Base-by-base conservation (phyloP, 2,888 invertebrate genomes). In the Drosophila hamatofila region DNA sequence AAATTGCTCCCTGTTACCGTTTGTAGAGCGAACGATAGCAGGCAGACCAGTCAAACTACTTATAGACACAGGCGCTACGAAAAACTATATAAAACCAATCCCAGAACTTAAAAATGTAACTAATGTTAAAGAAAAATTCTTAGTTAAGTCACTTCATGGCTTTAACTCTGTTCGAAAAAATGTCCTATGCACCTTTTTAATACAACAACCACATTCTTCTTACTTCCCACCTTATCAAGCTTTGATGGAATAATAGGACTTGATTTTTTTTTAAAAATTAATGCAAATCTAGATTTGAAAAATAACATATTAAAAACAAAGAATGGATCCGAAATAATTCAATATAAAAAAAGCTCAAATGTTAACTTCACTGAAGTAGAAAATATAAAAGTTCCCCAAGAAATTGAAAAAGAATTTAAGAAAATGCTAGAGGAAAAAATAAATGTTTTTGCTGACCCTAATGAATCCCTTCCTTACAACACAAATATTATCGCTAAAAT, bases 61-160 rank as follows among this genome's bases (percentile, higher is more conserved):
- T 2, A 23, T 23, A 42, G 42, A 42, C 6, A 42, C 42, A 23
- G 21, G 21, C 42, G 42, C 42, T 21, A 21, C 42, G 1, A 42
- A 42, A 41, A 42, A 42, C 5, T 42, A 42, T 42, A 42, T 21
- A 42, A 42, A 42, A 42, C 42, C 42, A 42, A 42, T 21, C 21
- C 42, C 42, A 2, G 42, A 42, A 42, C 42, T 42, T 42, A 42
- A 21, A 42, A 42, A 42, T 42, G 21, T 21, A 42, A 42, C 42
- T 12, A 42, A 42, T 0, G 12, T 42, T 42, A 5, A 42, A 21
- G 21, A 42, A 42, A 42, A 42, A 21, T 42, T 42, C 12, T 12
- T 42, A 42, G 42, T 42, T 42, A 42, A 42, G 42, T 42, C 42
- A 42, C 42, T 42, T 42, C 42, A 42, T 42, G 42, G 21, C 42